Base-by-base conservation (phyloP, 2,888 invertebrate species). In the Dicranocentrus wangi region DNA sequence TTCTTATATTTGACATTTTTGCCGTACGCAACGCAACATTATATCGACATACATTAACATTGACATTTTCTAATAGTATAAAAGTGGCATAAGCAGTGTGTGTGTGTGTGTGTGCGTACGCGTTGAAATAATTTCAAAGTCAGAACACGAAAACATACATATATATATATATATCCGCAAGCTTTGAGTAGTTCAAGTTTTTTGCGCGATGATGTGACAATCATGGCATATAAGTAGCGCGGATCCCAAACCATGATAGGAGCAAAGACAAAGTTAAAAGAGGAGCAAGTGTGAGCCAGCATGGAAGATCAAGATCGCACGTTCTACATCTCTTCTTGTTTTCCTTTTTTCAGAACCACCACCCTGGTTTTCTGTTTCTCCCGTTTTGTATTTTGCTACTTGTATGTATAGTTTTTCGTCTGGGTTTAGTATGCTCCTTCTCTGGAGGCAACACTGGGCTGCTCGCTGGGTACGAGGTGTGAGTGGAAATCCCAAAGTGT, bases 81-180 rank as follows among this genome's bases (percentile, higher is more conserved):
- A n/a, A n/a, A 3, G 3, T 32, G 32, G 32, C 32, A 32, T 7
- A 32, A 32, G n/a, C n/a, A n/a, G n/a, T 39, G 39, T 39, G 39
- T 39, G 39, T 39, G 32, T 32, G 5, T 32, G 32, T 32, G 3
- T 7, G 32, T 32, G 10, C 32, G 10, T 3, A 10, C 32, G 32
- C 10, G 53, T 13, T 53, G 53, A n/a, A 47, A 47, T 27, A 58
- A 27, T 58, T 58, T 58, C 58, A 58, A 53, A 58, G 58, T 58
- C 58, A 58, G n/a, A 15, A 58, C 58, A 58, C 58, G 58, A 58
- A 58, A 58, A 27, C 27, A n/a, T n/a, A 27, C 58, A 58, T 58
- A 58, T 25, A n/a, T n/a, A 27, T 27, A 58, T 58, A 58, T 25
- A 58, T 58, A 53, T 53, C 21, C 21, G 21, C 21, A 53, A 21